Evolutionary conservation across 2,797 vertebrate species (phyloP), one percentile per base, ranked within the genome.

Genomic region (Sebastes diaconus): DNA sequence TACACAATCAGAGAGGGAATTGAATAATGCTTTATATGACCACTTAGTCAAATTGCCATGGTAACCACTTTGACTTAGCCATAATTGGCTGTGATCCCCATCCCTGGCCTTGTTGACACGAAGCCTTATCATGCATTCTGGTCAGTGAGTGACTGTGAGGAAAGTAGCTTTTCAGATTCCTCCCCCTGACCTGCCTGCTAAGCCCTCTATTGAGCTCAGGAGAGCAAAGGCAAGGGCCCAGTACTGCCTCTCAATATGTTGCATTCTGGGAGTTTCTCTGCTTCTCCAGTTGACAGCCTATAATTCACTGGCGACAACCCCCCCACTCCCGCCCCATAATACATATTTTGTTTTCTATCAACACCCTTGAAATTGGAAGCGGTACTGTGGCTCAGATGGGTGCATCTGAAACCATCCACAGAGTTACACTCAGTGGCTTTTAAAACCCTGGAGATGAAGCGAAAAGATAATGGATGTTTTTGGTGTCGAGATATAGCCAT

Each of bases 11-110:
- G 81, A 57, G 64, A 94, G 94, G 92, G 93, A 86, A 94, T 92
- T 96, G 96, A 97, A 97, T 95, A 96, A 97, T 96, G 95, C 95
- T 97, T 96, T 93, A 96, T 93, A 94, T 90, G 94, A 96, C 94
- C 94, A 93, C 91, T 95, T 96, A 91, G 93, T 95, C 92, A 91
- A 89, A 96, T 97, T 91, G 91, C 96, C 96, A 97, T 95, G 96
- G 96, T 95, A 97, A 98, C 97, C 85, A 87, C 92, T 95, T 91
- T 93, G 93, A 94, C 94, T 94, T 86, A 90, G 93, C 92, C 94
- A 92, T 97, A 97, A 98, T 95, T 96, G 96, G 96, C 90, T 94
- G 93, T 92, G 95, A 97, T 97, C 95, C 94, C 84, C 76, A 92
- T 94, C 93, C 88, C 92, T 95, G 96, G 96, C 95, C 96, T 96